Evolutionary conservation across 2,888 invertebrate species (phyloP).

Genomic region (Drosophila mimetica): DNA sequence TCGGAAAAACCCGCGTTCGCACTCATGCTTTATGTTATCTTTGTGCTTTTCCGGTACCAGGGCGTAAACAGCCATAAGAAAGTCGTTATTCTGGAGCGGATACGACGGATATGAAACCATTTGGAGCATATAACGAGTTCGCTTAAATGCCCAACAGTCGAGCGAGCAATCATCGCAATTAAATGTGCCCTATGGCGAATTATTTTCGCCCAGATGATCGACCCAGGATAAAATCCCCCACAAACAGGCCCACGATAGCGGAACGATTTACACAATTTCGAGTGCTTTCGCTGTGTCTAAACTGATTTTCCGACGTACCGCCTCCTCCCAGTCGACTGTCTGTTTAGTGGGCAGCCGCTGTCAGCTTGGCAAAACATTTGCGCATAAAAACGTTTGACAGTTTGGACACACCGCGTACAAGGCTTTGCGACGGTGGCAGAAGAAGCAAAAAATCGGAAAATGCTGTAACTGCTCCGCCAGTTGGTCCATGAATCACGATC

Average conservation of each 20-base stretch:
- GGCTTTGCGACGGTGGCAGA: neutral
- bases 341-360: slow-evolving; percentile 22
- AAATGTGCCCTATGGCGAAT: neutral
- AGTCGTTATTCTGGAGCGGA: slow-evolving; percentile 45
- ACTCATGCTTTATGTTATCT: slow-evolving; percentile 56
- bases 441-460: slow-evolving; percentile 20
- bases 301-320: neutral
- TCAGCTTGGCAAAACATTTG: slow-evolving; percentile 31
- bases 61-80: slow-evolving; percentile 65
- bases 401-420: slow-evolving; percentile 40
- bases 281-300: slow-evolving; percentile 12
- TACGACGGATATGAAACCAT: slow-evolving; percentile 23
- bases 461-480: slow-evolving; percentile 7
- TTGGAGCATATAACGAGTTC: slow-evolving; percentile 33
- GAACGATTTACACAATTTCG: neutral
- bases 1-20: slow-evolving; percentile 34
- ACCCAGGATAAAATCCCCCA: neutral
- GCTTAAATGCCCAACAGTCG: slow-evolving; percentile 15
- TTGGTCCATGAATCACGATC: slow-evolving; percentile 23
- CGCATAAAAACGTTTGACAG: slow-evolving; percentile 47
- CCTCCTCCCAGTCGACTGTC: slow-evolving; percentile 5
- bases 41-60: slow-evolving; percentile 65
- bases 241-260: neutral
- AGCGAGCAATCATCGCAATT: slow-evolving; percentile 17
- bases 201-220: slow-evolving; percentile 1